These are phyloP conservation scores for Atherinomorus stipes DNA, from an alignment of 2,113 vertebrate genomes.

Conservation along the genomic window DNA sequence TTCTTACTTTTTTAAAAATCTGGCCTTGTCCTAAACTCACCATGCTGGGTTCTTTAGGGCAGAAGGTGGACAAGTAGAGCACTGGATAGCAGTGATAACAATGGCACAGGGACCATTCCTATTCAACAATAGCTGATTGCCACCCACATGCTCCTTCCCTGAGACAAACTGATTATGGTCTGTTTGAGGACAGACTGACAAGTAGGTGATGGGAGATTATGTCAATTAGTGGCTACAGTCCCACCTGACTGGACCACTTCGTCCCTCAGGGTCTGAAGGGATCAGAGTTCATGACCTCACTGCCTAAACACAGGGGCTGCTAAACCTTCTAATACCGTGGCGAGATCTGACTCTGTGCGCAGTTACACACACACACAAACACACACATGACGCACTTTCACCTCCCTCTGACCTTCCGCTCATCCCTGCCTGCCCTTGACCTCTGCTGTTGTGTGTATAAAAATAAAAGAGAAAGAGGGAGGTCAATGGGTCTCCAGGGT, in stretches of 20 bases:
- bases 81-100: slow-evolving; percentile 38
- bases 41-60: background rate
- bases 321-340: slow-evolving; percentile 12
- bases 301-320: slow-evolving; percentile 58
- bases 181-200: slow-evolving; percentile 64
- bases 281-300: slow-evolving; percentile 67
- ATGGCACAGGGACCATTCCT: slow-evolving; percentile 44
- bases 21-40: background rate
- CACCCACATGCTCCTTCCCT: slow-evolving; percentile 41
- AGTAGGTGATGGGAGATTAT: slow-evolving; percentile 74
- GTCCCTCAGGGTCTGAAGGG: slow-evolving; percentile 49
- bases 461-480: slow-evolving; percentile 41
- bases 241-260: slow-evolving; percentile 54
- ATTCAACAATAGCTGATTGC: slow-evolving; percentile 64
- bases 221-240: slow-evolving; percentile 72
- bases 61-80: slow-evolving; percentile 16
- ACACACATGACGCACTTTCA: slow-evolving; percentile 28
- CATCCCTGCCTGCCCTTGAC: slow-evolving; percentile 73
- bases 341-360: slow-evolving; percentile 27
- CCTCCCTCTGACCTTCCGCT: slow-evolving; percentile 61
- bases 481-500: slow-evolving; percentile 46
- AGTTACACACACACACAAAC: slow-evolving; percentile 29
- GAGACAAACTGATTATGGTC: slow-evolving; percentile 50
- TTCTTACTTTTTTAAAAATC: background rate
- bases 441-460: slow-evolving; percentile 39